Evolutionary conservation across 2,888 invertebrate species (phyloP).

Genomic region (Tipula confusa): DNA sequence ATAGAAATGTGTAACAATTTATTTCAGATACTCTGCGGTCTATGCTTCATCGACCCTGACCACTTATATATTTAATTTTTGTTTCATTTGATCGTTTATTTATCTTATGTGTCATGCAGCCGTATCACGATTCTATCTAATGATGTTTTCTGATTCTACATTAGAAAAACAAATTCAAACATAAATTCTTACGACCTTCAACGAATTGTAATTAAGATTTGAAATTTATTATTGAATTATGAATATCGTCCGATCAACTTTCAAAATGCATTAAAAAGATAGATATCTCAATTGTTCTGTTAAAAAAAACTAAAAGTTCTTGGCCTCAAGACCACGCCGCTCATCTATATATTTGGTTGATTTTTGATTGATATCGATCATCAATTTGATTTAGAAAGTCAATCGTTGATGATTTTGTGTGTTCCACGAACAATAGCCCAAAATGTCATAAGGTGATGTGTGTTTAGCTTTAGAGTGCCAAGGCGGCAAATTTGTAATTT

Average conservation of each 20-base stretch:
- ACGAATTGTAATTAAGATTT: neutral
- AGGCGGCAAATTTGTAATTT: neutral
- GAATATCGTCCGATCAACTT: slow-evolving; percentile 12
- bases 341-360: neutral
- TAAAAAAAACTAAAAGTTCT: too few relatives aligned
- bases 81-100: too few relatives aligned
- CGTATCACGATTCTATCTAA: neutral
- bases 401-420: neutral
- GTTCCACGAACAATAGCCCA: neutral
- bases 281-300: neutral
- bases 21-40: too few relatives aligned
- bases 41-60: too few relatives aligned
- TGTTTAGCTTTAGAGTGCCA: neutral
- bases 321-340: too few relatives aligned
- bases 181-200: neutral
- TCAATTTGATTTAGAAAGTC: neutral
- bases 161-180: neutral
- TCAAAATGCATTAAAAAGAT: neutral
- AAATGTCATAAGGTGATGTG: neutral
- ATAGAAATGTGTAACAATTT: neutral
- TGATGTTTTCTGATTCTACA: neutral
- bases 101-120: too few relatives aligned
- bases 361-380: neutral
- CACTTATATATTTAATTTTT: too few relatives aligned
- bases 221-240: neutral